Conservation (phyloP, 2,888 invertebrate genomes). For the Acanthacorydalis orientalis region DNA sequence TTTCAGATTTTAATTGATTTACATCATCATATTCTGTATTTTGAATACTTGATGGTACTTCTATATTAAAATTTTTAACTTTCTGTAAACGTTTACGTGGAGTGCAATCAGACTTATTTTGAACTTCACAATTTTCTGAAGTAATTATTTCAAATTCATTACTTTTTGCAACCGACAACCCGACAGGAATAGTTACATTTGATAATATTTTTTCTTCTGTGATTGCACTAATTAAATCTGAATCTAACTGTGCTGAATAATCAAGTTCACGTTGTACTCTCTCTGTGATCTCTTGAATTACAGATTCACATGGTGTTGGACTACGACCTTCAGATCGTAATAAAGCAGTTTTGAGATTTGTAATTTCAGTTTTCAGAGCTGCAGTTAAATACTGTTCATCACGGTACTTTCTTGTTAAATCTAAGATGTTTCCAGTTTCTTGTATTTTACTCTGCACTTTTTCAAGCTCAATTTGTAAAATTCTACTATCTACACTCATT, state of each 20-base stretch:
- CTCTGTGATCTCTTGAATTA: slow-evolving; percentile 33
- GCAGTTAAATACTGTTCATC: slow-evolving; percentile 31
- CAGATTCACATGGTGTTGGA: slow-evolving; percentile 15
- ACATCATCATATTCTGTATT: neutral
- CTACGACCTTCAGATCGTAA: slow-evolving; percentile 23
- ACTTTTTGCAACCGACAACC: slow-evolving; percentile 7
- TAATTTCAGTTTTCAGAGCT: slow-evolving; percentile 21
- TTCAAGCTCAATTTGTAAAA: slow-evolving; percentile 32
- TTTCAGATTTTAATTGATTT: slow-evolving; percentile 21
- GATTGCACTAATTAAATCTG: slow-evolving; percentile 37
- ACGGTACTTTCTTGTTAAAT: slow-evolving; percentile 36
- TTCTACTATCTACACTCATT: slow-evolving; percentile 37
- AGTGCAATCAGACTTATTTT: neutral
- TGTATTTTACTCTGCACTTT: slow-evolving; percentile 33
- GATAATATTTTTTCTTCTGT: slow-evolving; percentile 15
- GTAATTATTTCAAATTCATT: neutral
- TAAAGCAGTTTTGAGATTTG: slow-evolving; percentile 18
- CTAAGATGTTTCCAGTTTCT: slow-evolving; percentile 38
- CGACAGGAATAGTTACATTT: neutral
- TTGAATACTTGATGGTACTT: neutral
- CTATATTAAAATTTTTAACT: slow-evolving; percentile 5
- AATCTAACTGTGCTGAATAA: slow-evolving; percentile 40
- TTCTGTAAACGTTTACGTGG: slow-evolving; percentile 8
- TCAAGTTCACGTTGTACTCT: slow-evolving; percentile 40
- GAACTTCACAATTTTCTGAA: neutral